These are phyloP conservation scores for Drosophila rhopaloa DNA, from an alignment of 1,140 invertebrate genomes.

Conservation along the genomic window DNA sequence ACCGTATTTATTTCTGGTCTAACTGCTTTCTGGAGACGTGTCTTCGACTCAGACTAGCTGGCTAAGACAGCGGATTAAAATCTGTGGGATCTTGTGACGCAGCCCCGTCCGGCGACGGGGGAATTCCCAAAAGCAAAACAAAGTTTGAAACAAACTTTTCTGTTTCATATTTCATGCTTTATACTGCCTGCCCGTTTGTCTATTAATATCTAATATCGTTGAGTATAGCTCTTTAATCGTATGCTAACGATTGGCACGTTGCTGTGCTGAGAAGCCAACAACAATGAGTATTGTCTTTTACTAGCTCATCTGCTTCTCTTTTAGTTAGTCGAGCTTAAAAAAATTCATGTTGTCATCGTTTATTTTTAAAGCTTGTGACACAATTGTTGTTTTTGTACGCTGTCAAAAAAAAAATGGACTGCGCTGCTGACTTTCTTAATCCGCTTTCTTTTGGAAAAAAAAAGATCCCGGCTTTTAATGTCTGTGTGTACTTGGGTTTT, in stretches of 20 bases:
- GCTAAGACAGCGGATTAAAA: conserved; percentile 28
- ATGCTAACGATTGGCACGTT: conserved; percentile 76
- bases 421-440: conserved; percentile 26
- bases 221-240: conserved; percentile 65
- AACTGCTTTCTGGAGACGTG: conserved; percentile 28
- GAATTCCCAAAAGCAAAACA: conserved; percentile 60
- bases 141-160: conserved; percentile 71
- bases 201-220: conserved; percentile 43
- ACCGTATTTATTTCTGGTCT: conserved; percentile 10
- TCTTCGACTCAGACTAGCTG: conserved; percentile 32
- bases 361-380: conserved; percentile 81
- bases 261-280: conserved; percentile 53
- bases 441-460: conserved; percentile 30
- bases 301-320: conserved; percentile 52
- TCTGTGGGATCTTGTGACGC: conserved; percentile 53
- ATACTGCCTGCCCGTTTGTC: conserved; percentile 17
- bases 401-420: conserved; percentile 34
- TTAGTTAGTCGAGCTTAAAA: conserved; percentile 60
- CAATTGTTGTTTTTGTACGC: conserved; percentile 80
- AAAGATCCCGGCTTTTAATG: conserved; percentile 2
- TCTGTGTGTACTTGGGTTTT: background rate
- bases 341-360: conserved; percentile 73
- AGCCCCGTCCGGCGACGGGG: conserved; percentile 43
- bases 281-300: conserved; percentile 71
- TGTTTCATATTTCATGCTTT: conserved; percentile 64